phyloP scores from a whole-genome alignment of 1,140 invertebrate species.

The Macrobrachium nipponense region DNA sequence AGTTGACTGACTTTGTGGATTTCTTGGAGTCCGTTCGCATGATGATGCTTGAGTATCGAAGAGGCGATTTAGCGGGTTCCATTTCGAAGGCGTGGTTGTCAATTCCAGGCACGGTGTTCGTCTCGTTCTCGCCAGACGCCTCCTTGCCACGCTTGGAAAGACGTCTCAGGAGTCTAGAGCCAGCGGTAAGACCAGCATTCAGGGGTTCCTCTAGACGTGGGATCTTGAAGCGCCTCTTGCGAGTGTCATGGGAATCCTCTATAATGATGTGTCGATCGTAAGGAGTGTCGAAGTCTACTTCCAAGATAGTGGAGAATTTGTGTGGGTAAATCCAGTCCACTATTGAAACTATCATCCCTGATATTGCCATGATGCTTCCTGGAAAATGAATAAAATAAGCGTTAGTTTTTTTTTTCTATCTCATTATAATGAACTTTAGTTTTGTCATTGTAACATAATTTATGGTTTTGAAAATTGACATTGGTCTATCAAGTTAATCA shows the following conservation, averaged over 20 bases:
- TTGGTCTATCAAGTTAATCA: too few species aligned
- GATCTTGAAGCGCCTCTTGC: conserved; percentile 74
- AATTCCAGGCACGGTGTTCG: conserved; percentile 66
- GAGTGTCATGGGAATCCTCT: conserved; percentile 86
- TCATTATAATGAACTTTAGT: neutral
- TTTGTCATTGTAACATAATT: too few species aligned
- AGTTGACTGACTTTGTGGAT: conserved; percentile 65
- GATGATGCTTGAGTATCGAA: conserved; percentile 67
- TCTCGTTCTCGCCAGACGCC: conserved; percentile 63
- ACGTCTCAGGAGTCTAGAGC: conserved; percentile 69
- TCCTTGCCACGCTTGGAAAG: conserved; percentile 71
- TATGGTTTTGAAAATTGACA: too few species aligned
- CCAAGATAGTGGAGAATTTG: conserved; percentile 90
- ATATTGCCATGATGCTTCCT: conserved; percentile 81
- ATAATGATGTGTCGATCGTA: conserved; percentile 92
- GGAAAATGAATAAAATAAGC: conserved; percentile 26
- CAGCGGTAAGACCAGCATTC: conserved; percentile 71
- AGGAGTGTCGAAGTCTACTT: conserved; percentile 94
- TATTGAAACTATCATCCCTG: conserved; percentile 81
- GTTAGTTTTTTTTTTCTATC: neutral
- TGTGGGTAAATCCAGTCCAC: conserved; percentile 90
- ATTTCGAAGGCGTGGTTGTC: conserved; percentile 75
- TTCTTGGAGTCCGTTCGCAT: conserved; percentile 65
- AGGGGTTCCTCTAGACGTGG: conserved; percentile 75
- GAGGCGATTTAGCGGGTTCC: conserved; percentile 72